Base-by-base conservation (phyloP, 1,140 invertebrate species). In the Trinorchestia longiramus region DNA sequence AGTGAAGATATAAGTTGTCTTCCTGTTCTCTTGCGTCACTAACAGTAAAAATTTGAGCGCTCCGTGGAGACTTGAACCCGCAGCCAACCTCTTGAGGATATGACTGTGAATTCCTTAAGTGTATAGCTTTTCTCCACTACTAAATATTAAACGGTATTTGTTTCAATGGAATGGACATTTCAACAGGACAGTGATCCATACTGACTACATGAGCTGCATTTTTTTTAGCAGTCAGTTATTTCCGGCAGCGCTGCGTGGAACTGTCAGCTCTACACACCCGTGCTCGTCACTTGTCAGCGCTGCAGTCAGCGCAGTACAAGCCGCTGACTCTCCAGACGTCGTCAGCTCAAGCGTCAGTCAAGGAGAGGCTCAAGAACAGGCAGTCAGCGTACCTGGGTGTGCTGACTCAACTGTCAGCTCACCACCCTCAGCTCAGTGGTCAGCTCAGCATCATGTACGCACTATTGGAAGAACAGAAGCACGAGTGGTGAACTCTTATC, bases 361-460 rank as follows among this genome's bases (percentile, higher is more conserved):
- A 94, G 43, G 92, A 94, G 92, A 43, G 92, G 11, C 92, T 94
- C 41, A 94, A 94, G 44, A 94, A 43, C 92, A 94, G 92, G 36
- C 92, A 94, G 92, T 94, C 92, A 94, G 92, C 92, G 41, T 94
- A 94, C 92, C 92, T 94, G 36, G 92, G 92, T 11, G 92, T 94
- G 92, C 92, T 94, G 92, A 94, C 92, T 94, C 92, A 94, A 44
- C 44, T 94, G 43, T 94, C 92, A 6, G 43, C 92, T 8, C 92
- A 94, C 44, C 92, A 94, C 44, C 92, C 92, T 47, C 92, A 94
- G 92, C 92, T 94, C 43, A 40, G 36, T 47, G 40, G 44, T 94
- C 92, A 94, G 92, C 92, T 94, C 43, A 40, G 41, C 1, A 8
- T 94, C 44, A 23, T 94, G 41, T 94, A 94, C 43, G 44, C 92